Conservation (phyloP, 2,888 invertebrate genomes). For the Crioceris asparagi region DNA sequence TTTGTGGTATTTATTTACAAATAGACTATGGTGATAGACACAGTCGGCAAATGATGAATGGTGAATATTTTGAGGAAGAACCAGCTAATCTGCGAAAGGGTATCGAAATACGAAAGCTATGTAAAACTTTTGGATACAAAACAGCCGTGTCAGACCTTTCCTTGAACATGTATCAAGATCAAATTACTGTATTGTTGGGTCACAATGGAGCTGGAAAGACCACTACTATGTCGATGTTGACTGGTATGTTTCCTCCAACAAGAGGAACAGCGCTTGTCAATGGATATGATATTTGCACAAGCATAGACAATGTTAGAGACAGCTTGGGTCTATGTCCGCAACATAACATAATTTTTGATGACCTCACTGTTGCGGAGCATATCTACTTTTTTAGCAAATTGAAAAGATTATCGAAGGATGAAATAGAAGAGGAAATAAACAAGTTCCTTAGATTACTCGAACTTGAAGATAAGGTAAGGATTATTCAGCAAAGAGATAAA, state of each 20-base stretch:
- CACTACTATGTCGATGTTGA: slow-evolving; percentile 87
- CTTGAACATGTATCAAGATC: slow-evolving; percentile 75
- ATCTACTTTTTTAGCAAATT: slow-evolving; percentile 70
- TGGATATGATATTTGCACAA: slow-evolving; percentile 57
- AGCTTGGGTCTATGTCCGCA: slow-evolving; percentile 77
- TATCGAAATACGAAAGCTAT: slow-evolving; percentile 45
- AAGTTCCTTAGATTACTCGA: slow-evolving; percentile 55
- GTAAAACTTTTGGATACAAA: slow-evolving; percentile 48
- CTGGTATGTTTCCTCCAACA: slow-evolving; percentile 57
- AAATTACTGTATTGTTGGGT: slow-evolving; percentile 75
- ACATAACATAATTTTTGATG: slow-evolving; percentile 74
- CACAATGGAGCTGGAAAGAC: slow-evolving; percentile 87
- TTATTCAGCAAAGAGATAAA: no score
- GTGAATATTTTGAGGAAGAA: slow-evolving; percentile 43
- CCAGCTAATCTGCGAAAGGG: slow-evolving; percentile 41
- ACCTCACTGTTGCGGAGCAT: slow-evolving; percentile 74
- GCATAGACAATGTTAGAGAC: slow-evolving; percentile 52
- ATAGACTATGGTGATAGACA: no score
- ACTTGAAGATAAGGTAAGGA: slow-evolving; percentile 55
- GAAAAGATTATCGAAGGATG: slow-evolving; percentile 47
- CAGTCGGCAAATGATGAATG: no score
- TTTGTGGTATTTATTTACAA: no score
- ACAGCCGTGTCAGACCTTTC: slow-evolving; percentile 57
- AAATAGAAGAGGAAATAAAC: slow-evolving; percentile 50
- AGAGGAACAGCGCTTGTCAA: slow-evolving; percentile 60